These are phyloP conservation scores for Otolemur garnettii DNA, from an alignment of 2,113 vertebrate genomes.

Conservation along the genomic window DNA sequence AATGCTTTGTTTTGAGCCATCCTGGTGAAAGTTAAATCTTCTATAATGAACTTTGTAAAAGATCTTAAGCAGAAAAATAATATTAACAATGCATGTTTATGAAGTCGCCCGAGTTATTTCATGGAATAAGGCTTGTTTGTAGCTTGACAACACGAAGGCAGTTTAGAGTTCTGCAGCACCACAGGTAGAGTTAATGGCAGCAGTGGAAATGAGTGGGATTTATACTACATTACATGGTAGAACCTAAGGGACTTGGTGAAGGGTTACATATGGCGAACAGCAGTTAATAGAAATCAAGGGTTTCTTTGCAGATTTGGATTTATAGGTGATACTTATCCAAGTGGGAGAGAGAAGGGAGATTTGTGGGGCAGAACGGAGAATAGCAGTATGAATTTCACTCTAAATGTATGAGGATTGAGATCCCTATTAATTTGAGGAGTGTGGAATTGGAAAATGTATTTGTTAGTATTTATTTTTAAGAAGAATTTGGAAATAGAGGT, in stretches of 20 bases:
- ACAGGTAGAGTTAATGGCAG: no score
- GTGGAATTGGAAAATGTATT: neutral
- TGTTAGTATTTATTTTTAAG: neutral
- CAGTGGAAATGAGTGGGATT: neutral
- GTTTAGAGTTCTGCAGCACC: neutral
- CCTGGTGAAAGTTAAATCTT: neutral
- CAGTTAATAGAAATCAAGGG: neutral
- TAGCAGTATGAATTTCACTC: neutral
- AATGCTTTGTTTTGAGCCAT: neutral
- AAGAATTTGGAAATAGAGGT: neutral
- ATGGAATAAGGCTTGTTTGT: neutral
- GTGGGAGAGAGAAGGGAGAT: neutral
- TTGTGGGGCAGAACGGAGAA: fast-evolving
- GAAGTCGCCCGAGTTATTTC: neutral
- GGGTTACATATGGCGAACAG: neutral
- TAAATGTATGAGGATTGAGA: neutral
- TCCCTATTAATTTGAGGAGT: neutral
- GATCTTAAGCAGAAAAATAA: neutral
- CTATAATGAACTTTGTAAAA: neutral
- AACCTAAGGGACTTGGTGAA: neutral
- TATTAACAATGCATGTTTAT: neutral
- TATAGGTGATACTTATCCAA: neutral
- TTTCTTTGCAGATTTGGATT: neutral
- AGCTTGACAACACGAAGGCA: neutral
- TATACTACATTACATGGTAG: neutral